phyloP scores from a whole-genome alignment of 2,113 vertebrate species.

The Sphyrna mokarran region DNA sequence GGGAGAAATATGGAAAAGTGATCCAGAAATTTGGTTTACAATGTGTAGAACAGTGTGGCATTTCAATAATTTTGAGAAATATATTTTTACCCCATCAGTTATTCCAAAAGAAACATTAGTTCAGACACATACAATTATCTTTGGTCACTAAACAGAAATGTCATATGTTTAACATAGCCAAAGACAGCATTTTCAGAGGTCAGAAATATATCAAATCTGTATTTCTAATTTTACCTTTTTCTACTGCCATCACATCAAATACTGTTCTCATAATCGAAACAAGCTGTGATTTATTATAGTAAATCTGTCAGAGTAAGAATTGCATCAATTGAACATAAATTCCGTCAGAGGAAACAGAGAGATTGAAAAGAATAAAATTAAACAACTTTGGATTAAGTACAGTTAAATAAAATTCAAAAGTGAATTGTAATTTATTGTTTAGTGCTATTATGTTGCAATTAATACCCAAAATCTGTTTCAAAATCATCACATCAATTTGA shows the following conservation, averaged over 20 bases:
- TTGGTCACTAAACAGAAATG: neutral
- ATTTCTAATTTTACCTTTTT: neutral
- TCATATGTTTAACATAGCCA: neutral
- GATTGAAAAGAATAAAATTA: neutral
- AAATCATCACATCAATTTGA: neutral
- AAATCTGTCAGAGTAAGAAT: neutral
- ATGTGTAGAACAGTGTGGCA: neutral
- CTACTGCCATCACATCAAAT: neutral
- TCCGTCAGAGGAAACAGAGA: neutral
- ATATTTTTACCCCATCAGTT: neutral
- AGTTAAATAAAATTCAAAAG: neutral
- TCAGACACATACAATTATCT: neutral
- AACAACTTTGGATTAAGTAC: neutral
- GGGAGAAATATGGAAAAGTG: neutral
- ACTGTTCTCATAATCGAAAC: neutral
- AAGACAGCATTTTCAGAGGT: neutral
- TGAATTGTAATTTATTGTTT: neutral
- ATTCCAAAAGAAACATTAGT: neutral
- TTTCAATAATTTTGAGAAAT: constrained; percentile 4
- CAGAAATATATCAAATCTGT: constrained; percentile 10
- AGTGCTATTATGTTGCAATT: neutral
- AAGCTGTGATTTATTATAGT: no score
- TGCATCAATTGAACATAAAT: neutral
- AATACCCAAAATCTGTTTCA: neutral
- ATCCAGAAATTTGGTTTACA: neutral